Evolutionary conservation across 2,888 invertebrate genomes (phyloP), one percentile per base, ranked within the genome.

Genomic region (Rhagonycha fulva): DNA sequence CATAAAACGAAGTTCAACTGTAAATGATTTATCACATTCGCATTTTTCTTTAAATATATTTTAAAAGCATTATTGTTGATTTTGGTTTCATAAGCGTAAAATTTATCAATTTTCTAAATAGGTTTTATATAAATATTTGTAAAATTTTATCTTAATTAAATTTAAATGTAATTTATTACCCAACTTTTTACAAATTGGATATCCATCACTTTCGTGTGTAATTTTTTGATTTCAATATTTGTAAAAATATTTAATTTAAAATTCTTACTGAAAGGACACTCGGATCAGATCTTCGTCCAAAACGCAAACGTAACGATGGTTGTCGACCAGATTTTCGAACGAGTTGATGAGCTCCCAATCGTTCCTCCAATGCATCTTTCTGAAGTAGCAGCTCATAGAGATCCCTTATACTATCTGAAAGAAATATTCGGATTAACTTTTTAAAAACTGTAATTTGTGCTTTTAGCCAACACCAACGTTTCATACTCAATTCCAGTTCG

Each of bases 281-380:
- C 12, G 93, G 92, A 87, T 94, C 94, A 30, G 93, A 93, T 79
- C 94, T 91, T 80, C 94, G 91, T 62, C 95, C 95, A 84, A 95
- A 95, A 79, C 95, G 91, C 75, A 95, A 90, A 19, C 95, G 90
- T 62, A 95, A 88, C 1, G 94, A 94, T 0, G 94, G 95, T 14
- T 94, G 94, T 78, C 94, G 90, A 83, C 94, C 93, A 4, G 94
- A 93, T 87, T 94, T 94, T 85, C 95, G 92, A 69, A 94, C 93
- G 28, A 95, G 91, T 83, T 94, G 91, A 86, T 94, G 94, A 10
- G 91, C 91, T 4, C 85, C 87, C 75, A 91, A 92, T 23, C 92
- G 91, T 63, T 90, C 87, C 78, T 91, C 91, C 71, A 92, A 86
- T n/a, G 91, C 91, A 83, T 92, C 92, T 87, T 91, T 91, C 82